Base-by-base conservation (phyloP, 2,888 invertebrate genomes). In the Phengaris arion region DNA sequence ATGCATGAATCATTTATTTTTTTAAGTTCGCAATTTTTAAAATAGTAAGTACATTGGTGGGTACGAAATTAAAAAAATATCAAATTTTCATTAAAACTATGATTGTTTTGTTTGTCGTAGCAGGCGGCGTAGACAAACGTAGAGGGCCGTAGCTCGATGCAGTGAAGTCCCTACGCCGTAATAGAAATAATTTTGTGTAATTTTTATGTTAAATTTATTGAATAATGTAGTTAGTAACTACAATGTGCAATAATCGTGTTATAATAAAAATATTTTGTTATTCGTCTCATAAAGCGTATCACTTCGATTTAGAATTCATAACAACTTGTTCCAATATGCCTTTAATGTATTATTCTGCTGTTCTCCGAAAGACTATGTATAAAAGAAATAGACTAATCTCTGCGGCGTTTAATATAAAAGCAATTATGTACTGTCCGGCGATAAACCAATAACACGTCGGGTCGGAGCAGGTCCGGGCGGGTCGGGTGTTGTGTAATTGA, bases 401-500 rank as follows among this genome's bases (percentile, higher is more conserved):
- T 54, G 35, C 64, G 52, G 72, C 54, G 35, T 72, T 72, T 52
- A 72, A 72, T 72, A 72, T 72, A 69, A 69, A 69, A 69, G 69
- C 48, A 69, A 69, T 69, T 69, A 72, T 72, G 52, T 51, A 7
- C 54, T 52, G 72, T 72, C 52, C 51, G 59, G 68, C 70, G 74
- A 77, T 75, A 75, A 77, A 79, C 78, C 78, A 77, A 78, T 77
- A 80, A 77, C 77, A 75, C 64, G 64, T 64, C 64, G 35, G 22
- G 64, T 64, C 64, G 64, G 64, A 35, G 72, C 74, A 73, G 48
- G 55, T 45, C 69, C 74, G 77, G 77, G 57, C 72, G 77, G 77
- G 84, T 82, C 80, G 81, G 80, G 80, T 80, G 22, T 7, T 4
- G 10, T 22, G 51, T 93, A 93, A 92, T 92, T 93, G 92, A 87